These are phyloP conservation scores for Cuniculus paca DNA, from an alignment of 2,797 vertebrate species.

Conservation along the genomic window DNA sequence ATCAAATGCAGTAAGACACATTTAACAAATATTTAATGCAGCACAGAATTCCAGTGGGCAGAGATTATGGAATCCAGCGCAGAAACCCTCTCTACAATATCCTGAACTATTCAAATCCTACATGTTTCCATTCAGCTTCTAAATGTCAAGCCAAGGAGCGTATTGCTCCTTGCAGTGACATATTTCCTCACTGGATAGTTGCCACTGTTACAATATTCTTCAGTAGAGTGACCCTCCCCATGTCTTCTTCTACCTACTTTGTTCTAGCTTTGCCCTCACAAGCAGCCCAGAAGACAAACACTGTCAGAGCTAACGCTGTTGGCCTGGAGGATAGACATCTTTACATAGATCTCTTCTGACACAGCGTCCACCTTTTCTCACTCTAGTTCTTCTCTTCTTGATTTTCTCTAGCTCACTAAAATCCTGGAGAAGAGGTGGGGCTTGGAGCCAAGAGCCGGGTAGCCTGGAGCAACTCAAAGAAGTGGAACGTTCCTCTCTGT, in stretches of 20 bases:
- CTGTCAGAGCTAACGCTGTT: not conserved
- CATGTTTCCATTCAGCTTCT: not conserved
- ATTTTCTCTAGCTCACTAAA: not conserved
- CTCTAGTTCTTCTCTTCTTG: not conserved
- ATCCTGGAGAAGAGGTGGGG: not conserved
- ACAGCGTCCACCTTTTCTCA: not conserved
- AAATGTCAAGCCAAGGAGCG: not conserved
- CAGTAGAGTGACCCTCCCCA: not conserved
- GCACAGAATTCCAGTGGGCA: not conserved
- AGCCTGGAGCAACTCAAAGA: not conserved
- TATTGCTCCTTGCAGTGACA: not conserved
- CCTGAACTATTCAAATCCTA: not conserved
- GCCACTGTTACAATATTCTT: not conserved
- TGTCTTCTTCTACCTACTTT: not conserved
- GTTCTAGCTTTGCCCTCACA: not conserved
- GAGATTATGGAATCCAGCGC: not conserved
- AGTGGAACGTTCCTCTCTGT: not conserved
- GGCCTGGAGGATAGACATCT: not conserved
- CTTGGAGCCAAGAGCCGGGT: not conserved
- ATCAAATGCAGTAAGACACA: not conserved
- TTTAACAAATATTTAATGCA: not conserved
- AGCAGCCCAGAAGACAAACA: not conserved
- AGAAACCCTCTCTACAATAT: not conserved
- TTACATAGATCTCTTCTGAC: not conserved
- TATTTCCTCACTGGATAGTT: not conserved